Evolutionary conservation across 2,888 invertebrate genomes (phyloP).

Genomic region (Chironomus tentans): DNA sequence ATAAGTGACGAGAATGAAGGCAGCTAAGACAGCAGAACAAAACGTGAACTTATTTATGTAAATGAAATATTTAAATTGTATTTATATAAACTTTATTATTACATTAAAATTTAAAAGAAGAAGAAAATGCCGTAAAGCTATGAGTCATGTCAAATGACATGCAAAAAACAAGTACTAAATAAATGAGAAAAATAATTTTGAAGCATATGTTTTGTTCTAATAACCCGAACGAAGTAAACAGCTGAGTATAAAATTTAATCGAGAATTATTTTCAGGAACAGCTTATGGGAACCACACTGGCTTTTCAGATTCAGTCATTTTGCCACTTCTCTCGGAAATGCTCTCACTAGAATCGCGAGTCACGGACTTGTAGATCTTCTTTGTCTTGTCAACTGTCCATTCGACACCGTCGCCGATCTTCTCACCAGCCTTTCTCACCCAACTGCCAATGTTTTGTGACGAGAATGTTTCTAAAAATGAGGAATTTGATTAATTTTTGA

Average conservation of each 20-base stretch:
- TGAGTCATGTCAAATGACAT: conserved; percentile 13
- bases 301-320: conserved; percentile 17
- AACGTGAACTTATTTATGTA: background rate
- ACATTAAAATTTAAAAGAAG: background rate
- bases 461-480: conserved; percentile 53
- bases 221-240: no score
- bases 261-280: background rate
- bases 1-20: conserved; percentile 2
- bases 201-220: background rate
- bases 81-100: conserved; percentile 19
- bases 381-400: conserved; percentile 46
- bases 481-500: no score
- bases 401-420: conserved; percentile 64
- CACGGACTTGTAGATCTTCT: background rate
- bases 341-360: background rate
- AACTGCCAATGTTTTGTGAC: conserved; percentile 59
- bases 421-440: conserved; percentile 61
- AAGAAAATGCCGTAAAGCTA: conserved; percentile 15
- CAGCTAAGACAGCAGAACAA: background rate
- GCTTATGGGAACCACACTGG: conserved; percentile 12
- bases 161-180: conserved; percentile 14
- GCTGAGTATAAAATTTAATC: background rate
- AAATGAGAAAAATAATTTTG: conserved; percentile 17
- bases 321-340: background rate
- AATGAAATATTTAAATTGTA: background rate